phyloP scores from a whole-genome alignment of 2,888 invertebrate species.

The Hofmannophila pseudospretella region DNA sequence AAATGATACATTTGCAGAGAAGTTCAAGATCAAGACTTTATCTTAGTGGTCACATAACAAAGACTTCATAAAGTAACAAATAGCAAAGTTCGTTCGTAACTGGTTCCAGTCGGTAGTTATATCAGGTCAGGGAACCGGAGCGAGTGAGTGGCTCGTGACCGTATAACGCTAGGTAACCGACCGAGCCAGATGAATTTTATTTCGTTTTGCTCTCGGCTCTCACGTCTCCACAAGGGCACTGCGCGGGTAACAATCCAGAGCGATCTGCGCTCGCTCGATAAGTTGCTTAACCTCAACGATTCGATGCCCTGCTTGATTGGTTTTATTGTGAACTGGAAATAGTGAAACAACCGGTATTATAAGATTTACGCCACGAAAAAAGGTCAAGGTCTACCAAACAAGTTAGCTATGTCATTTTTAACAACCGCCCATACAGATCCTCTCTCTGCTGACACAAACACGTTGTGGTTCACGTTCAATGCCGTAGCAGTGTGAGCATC shows the following conservation, averaged over 20 bases:
- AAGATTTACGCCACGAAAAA: neutral
- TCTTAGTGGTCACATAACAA: conserved; percentile 5
- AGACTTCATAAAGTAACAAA: conserved; percentile 6
- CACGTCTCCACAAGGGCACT: conserved; percentile 30
- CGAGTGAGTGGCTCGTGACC: conserved; percentile 24
- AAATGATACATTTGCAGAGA: conserved; percentile 5
- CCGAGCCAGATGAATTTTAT: conserved; percentile 21
- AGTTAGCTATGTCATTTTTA: conserved; percentile 15
- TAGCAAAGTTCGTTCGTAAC: conserved; percentile 16
- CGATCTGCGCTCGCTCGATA: neutral
- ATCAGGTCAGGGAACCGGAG: conserved; percentile 37
- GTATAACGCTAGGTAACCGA: conserved; percentile 11
- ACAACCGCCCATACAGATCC: neutral
- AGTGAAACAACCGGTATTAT: no score
- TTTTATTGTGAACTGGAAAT: neutral
- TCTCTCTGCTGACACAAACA: conserved; percentile 10
- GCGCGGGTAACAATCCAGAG: conserved; percentile 21
- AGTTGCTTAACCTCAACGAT: neutral
- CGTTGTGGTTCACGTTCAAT: conserved; percentile 26
- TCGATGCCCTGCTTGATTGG: neutral
- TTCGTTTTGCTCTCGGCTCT: conserved; percentile 33
- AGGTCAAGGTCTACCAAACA: conserved; percentile 15
- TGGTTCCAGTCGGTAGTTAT: conserved; percentile 25
- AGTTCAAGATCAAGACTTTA: conserved; percentile 17
- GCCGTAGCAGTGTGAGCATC: conserved; percentile 19